These are phyloP conservation scores for Flexamia atlantica DNA, from an alignment of 2,888 invertebrate genomes.

Conservation along the genomic window DNA sequence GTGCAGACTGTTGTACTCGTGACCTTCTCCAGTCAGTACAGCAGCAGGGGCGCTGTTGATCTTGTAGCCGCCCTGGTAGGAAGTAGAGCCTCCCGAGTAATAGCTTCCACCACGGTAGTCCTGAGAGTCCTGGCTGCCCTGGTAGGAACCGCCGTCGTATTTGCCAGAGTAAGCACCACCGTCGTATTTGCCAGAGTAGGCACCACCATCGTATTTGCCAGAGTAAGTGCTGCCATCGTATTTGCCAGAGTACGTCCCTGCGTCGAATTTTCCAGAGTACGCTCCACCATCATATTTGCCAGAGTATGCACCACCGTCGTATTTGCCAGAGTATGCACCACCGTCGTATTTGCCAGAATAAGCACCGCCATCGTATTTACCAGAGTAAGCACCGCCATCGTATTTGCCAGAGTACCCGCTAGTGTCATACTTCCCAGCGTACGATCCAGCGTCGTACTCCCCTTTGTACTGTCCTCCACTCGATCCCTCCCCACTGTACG, in stretches of 20 bases:
- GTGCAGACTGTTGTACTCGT: conserved; percentile 35
- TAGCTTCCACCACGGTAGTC: conserved; percentile 28
- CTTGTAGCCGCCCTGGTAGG: conserved; percentile 51
- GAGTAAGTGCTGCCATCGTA: conserved; percentile 42
- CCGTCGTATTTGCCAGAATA: conserved; percentile 51
- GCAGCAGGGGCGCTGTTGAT: conserved; percentile 26
- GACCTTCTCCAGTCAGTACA: conserved; percentile 23
- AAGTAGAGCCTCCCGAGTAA: conserved; percentile 4
- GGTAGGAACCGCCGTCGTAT: conserved; percentile 43
- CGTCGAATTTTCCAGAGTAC: conserved; percentile 34
- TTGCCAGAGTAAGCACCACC: conserved; percentile 48
- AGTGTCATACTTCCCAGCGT: conserved; percentile 30
- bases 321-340: conserved; percentile 19
- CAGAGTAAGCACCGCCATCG: conserved; percentile 36
- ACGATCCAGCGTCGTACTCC: conserved; percentile 26
- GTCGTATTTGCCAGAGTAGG: conserved; percentile 47
- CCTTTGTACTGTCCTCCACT: conserved; percentile 55
- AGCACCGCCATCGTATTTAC: conserved; percentile 20
- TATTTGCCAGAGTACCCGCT: conserved; percentile 56
- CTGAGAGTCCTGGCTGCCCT: background rate
- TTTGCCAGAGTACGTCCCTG: conserved; percentile 44
- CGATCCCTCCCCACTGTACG: conserved; percentile 23
- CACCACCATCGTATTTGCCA: conserved; percentile 56
- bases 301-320: conserved; percentile 36
- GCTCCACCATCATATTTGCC: conserved; percentile 56